Evolutionary conservation across 2,888 invertebrate species (phyloP), one percentile per base, ranked within the genome.

Genomic region (Stratiomys singularior): DNA sequence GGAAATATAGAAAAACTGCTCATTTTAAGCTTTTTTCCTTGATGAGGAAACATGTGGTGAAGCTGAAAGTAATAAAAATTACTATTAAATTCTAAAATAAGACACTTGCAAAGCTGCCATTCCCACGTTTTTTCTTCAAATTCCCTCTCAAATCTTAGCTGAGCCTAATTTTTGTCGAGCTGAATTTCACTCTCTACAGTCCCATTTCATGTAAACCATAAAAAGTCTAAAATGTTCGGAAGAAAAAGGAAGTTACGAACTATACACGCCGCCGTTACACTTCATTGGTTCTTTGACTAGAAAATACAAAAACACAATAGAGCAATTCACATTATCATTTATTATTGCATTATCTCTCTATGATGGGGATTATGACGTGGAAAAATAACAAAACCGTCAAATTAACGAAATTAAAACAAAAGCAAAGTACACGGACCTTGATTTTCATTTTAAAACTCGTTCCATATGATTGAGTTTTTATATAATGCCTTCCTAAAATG

Each of bases 361-460:
- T 5, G 37, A 3, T 5, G 23, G 2, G 23, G 30, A 64, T 27
- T 63, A 7, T 27, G 63, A 28, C 9, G 15, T 15, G 28, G 25
- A 66, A 13, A 37, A 66, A 66, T 13, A 37, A 9, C 37, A 37
- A 37, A 37, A 5, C 37, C 37, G 37, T 5, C 37, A 37, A 37
- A 37, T 5, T 37, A 66, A 66, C n/a, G 5, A 37, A 30, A 15
- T 1, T 23, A 60, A 74, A 74, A 74, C 74, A 74, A 74, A 74
- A 37, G 74, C 58, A 58, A 37, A 74, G 58, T 74, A 74, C 74
- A 74, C 74, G 74, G 74, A 23, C 74, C 74, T 74, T 74, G 74
- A 58, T 74, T 74, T 74, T 74, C 58, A 30, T 58, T 58, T 58
- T 72, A 23, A 60, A 72, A 58, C 23, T 56, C 74, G 74, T 74